Evolutionary conservation across 2,888 invertebrate species (phyloP).

Genomic region (Polydrusus cervinus): DNA sequence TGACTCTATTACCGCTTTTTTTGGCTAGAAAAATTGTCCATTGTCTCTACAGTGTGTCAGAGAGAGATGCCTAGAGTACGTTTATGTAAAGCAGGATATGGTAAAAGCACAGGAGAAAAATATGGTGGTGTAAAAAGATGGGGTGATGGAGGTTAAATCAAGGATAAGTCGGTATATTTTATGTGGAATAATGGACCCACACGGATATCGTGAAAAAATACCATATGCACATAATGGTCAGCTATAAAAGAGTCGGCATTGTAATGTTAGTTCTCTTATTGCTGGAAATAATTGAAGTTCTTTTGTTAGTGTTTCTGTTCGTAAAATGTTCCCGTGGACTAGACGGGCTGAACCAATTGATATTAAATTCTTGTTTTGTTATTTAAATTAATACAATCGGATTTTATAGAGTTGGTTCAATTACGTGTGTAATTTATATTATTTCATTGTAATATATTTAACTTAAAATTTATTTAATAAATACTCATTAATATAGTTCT

Average conservation of each 20-base stretch:
- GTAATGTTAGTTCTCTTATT: constrained; percentile 39
- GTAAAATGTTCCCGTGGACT: constrained; percentile 44
- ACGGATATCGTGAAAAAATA: constrained; percentile 58
- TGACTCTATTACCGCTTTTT: constrained; percentile 51
- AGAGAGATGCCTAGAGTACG: constrained; percentile 24
- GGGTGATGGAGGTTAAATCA: constrained; percentile 53
- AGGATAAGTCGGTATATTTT: constrained; percentile 52
- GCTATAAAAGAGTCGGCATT: constrained; percentile 51
- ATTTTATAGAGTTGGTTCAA: background rate
- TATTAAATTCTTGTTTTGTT: constrained; percentile 49
- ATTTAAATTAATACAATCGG: constrained; percentile 43
- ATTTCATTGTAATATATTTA: too few species aligned
- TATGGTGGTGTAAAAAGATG: constrained; percentile 59
- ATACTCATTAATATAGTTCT: too few species aligned
- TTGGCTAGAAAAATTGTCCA: constrained; percentile 50
- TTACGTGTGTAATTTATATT: background rate
- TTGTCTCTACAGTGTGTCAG: background rate
- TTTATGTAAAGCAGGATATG: constrained; percentile 36
- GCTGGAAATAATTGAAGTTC: constrained; percentile 57
- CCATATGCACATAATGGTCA: constrained; percentile 63
- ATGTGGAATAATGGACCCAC: constrained; percentile 60
- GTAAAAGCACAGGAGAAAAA: constrained; percentile 50
- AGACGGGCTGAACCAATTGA: constrained; percentile 48
- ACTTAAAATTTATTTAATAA: too few species aligned
- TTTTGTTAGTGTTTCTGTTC: constrained; percentile 54